Evolutionary conservation across 2,797 vertebrate genomes (phyloP), one percentile per base, ranked within the genome.

Genomic region (Steatocranus sp.): DNA sequence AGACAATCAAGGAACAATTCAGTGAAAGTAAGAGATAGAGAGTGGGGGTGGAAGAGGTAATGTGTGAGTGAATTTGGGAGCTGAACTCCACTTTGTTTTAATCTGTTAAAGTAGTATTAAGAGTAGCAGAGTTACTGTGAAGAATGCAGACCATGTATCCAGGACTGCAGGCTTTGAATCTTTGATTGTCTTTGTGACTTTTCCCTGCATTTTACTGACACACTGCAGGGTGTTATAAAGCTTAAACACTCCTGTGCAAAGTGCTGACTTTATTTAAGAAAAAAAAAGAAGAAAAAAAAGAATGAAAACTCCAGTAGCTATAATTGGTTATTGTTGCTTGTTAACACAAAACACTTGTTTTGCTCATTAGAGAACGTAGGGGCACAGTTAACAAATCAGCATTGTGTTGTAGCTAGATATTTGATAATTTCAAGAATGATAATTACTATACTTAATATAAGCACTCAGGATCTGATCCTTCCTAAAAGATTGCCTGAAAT

Each of bases 1-100:
- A 94, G 91, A 91, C 93, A 87, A 88, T 92, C 87, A 89, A 87
- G 83, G 78, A 91, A 85, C 79, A 83, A 84, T 87, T 90, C 68
- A 20, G 81, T 56, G 76, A 83, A 87, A 86, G 73, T 53, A 73
- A 80, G 81, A 54, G 76, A 41, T 0, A 76, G 84, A 54, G 74
- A 74, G 76, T 41, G 11, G 70, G 75, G 30, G 82, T 78, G 54
- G 73, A 89, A 54, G 74, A 84, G 68, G 87, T 80, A 81, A 56
- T 15, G 58, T 75, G 73, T 84, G 78, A 87, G 66, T 85, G 51
- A 74, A 85, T 88, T 78, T 41, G 58, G 83, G 49, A 76, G 76
- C 84, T 84, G 36, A 84, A 85, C 75, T 83, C 58, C 77, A 86
- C 51, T 83, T 78, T 78, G 75, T 87, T 86, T 90, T 79, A 88